Conservation (phyloP, 2,888 invertebrate genomes). For the Ditula angustiorana region DNA sequence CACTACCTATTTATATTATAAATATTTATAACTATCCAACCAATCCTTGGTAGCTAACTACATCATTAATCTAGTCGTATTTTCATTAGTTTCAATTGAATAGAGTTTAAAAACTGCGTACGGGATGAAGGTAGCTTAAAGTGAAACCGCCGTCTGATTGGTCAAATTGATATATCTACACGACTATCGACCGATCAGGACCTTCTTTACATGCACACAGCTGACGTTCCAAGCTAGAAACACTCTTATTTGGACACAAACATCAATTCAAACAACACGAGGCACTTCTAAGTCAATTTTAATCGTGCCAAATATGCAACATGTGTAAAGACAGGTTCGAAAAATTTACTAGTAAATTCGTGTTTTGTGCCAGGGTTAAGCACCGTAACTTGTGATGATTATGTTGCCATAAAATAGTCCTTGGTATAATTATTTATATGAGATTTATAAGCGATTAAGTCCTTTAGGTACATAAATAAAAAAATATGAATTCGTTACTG, state of each 20-base stretch:
- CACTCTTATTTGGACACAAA: conserved; percentile 46
- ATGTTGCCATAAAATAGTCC: conserved; percentile 38
- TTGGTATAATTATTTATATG: neutral
- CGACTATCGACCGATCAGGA: neutral
- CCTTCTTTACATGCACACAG: neutral
- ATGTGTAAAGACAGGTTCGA: conserved; percentile 70
- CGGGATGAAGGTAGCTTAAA: neutral
- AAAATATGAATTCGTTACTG: too few relatives aligned
- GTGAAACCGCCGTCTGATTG: neutral
- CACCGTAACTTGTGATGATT: conserved; percentile 50
- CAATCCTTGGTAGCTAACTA: neutral
- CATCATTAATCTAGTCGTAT: neutral
- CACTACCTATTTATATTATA: neutral
- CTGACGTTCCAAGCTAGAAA: conserved; percentile 3
- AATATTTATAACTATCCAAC: neutral
- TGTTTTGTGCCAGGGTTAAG: conserved; percentile 66
- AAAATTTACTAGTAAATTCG: conserved; percentile 77
- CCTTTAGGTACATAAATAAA: too few relatives aligned
- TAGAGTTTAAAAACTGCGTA: neutral
- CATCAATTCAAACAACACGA: conserved; percentile 42
- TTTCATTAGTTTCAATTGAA: neutral
- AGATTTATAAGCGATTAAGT: too few relatives aligned
- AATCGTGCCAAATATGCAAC: conserved; percentile 51
- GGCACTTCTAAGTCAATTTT: conserved; percentile 53
- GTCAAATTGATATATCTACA: neutral